A percentile compares a stretch with the other conserved stretches of the same genome.
phyloP scores from a whole-genome alignment of 2,113 vertebrate genomes.

The Ochotona curzoniae region DNA sequence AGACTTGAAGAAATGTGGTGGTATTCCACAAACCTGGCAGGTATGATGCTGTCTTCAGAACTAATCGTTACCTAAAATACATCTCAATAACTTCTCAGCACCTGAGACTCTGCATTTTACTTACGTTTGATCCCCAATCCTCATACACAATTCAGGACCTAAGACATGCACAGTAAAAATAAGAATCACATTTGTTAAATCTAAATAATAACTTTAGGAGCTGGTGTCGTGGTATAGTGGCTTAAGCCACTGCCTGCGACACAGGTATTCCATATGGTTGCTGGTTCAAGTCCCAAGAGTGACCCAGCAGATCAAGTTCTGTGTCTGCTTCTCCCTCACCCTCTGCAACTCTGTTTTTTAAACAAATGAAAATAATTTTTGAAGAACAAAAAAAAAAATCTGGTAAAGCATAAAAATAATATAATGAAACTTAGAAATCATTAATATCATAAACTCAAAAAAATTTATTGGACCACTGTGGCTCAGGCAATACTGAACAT shows the following conservation, averaged over 20 bases:
- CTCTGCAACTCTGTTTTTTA: too few species aligned
- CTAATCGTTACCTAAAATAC: not conserved
- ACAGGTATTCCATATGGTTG: too few species aligned
- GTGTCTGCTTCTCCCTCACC: too few species aligned
- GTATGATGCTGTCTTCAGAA: not conserved
- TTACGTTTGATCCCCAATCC: not conserved
- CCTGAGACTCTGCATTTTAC: not conserved
- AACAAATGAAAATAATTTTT: too few species aligned
- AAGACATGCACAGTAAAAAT: not conserved
- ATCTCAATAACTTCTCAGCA: not conserved
- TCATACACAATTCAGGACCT: not conserved
- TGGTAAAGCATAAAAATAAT: not conserved
- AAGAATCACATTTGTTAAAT: not conserved
- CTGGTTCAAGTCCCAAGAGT: not conserved
- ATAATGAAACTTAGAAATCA: not conserved
- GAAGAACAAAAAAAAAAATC: too few species aligned
- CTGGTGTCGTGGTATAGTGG: too few species aligned
- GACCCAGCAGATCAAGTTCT: too few species aligned
- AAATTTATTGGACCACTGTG: not conserved
- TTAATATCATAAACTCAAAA: not conserved
- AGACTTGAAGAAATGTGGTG: too few species aligned
- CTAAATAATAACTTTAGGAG: too few species aligned
- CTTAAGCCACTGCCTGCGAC: too few species aligned
- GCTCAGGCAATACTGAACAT: not conserved
- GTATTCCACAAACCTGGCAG: too few species aligned